phyloP scores from a whole-genome alignment of 2,797 vertebrate genomes.

The Silurus aristotelis region DNA sequence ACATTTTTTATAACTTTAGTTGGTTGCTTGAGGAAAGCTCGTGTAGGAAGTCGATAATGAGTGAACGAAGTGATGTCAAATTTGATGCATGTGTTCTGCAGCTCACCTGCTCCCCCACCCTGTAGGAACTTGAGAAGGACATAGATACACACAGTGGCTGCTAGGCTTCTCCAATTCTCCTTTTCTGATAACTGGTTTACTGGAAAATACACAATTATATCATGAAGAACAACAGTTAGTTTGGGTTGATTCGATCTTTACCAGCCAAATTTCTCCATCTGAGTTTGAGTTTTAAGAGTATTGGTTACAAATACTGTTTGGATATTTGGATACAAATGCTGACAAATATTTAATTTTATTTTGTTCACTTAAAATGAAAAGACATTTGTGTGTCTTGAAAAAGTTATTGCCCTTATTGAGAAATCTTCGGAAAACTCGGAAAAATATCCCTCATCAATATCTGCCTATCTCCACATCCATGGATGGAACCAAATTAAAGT shows the following conservation, averaged over 20 bases:
- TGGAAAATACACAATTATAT: constrained; percentile 50
- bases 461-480: background rate
- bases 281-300: background rate
- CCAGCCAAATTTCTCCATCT: background rate
- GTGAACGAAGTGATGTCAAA: background rate
- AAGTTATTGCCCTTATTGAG: background rate
- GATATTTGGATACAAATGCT: too few species aligned
- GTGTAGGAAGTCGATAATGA: background rate
- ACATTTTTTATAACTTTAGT: background rate
- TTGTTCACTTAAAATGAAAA: background rate
- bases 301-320: background rate
- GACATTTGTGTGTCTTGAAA: background rate
- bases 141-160: constrained; percentile 78
- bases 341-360: background rate
- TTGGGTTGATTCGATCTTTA: background rate
- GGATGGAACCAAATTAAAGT: background rate
- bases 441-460: background rate
- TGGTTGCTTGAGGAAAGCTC: background rate
- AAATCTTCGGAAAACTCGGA: background rate
- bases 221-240: constrained; percentile 15
- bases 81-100: background rate
- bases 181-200: constrained; percentile 81
- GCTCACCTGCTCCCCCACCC: constrained; percentile 85
- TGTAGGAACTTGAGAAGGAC: constrained; percentile 87
- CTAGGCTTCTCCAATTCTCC: constrained; percentile 75